Base-by-base conservation (phyloP, 2,888 invertebrate species). In the Molanna angustata region DNA sequence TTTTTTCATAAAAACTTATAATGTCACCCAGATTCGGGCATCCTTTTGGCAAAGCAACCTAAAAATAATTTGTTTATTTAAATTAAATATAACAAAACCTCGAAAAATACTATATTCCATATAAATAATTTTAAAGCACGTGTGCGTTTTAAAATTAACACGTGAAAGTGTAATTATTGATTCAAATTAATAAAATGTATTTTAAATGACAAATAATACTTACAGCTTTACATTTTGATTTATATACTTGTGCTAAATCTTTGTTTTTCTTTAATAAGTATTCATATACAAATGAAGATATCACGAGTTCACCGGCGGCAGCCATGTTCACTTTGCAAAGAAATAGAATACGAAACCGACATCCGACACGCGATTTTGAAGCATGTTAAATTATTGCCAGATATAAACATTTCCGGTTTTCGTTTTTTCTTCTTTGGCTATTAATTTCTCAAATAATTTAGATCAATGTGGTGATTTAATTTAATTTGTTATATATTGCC, bases 171-270 rank as follows among this genome's bases (percentile, higher is more conserved):
- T 21, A 18, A 16, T 9, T 13, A 41, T 35, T 35, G 4, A n/a
- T 18, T n/a, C 19, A 43, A 17, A 21, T 49, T 21, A 14, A 32
- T 4, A 41, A 18, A 41, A 41, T 40, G 13, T 1, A n/a, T 2
- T 19, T 14, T n/a, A 43, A n/a, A 20, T n/a, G n/a, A n/a, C n/a
- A n/a, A 39, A 13, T 31, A 14, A 19, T 20, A 79, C 88, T 84
- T 78, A 89, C 89, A 73, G 86, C 83, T 67, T 88, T 88, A 1
- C 83, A 80, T 72, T 85, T 87, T 63, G 82, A 80, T 64, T 84
- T 79, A 65, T 85, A 88, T 44, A 83, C 76, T 63, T 80, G 77
- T 0, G 89, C 89, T 21, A 89, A 64, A 4, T 79, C 72, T 66
- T 82, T 83, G 64, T 88, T 84, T 60, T 80, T 76, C 60, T 76